Conservation (phyloP, 2,113 vertebrate genomes). For the Syngnathus typhle region DNA sequence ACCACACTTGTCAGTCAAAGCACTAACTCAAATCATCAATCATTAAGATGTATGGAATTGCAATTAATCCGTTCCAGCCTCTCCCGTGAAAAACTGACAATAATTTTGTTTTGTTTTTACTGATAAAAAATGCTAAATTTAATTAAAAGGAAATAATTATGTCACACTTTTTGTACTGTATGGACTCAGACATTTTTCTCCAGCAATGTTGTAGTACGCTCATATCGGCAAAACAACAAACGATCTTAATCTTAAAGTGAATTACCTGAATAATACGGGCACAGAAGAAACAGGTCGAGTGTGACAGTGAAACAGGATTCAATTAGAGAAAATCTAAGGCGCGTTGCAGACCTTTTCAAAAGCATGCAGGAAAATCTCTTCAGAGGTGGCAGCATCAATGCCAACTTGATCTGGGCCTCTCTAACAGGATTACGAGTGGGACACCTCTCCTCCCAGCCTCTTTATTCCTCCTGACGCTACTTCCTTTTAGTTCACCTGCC, state of each 20-base stretch:
- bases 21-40: too few relatives aligned
- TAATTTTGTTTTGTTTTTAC: too few relatives aligned
- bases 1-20: too few relatives aligned
- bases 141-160: too few relatives aligned
- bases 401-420: conserved; percentile 21
- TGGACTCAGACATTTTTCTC: background rate
- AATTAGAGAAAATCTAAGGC: conserved; percentile 34
- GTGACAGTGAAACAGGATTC: conserved; percentile 19
- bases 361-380: conserved; percentile 26
- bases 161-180: too few relatives aligned
- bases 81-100: too few relatives aligned
- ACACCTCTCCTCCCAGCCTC: conserved; percentile 22
- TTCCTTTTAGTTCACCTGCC: conserved; percentile 10
- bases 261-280: conserved; percentile 3
- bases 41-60: too few relatives aligned
- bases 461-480: conserved; percentile 14
- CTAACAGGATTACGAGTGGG: conserved; percentile 41
- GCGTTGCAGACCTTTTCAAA: conserved; percentile 23
- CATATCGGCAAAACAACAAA: background rate
- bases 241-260: background rate
- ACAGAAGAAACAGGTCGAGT: conserved; percentile 6
- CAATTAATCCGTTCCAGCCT: too few relatives aligned
- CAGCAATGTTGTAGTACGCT: background rate
- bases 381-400: conserved; percentile 20
- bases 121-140: too few relatives aligned